Base-by-base conservation (phyloP, 2,888 invertebrate genomes). In the Drosophila barbarae region DNA sequence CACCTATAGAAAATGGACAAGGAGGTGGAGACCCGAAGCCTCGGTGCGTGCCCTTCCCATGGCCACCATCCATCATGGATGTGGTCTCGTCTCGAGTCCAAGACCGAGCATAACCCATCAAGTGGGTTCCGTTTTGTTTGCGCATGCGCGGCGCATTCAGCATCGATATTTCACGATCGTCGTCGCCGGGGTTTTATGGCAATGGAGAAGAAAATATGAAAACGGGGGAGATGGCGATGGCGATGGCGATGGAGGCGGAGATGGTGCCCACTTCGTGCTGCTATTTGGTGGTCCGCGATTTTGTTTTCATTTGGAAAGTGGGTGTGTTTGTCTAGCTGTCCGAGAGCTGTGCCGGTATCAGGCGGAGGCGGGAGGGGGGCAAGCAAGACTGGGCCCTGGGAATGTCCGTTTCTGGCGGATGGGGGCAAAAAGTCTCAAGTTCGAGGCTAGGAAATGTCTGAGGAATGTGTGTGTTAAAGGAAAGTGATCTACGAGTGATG, bases 281-380 rank as follows among this genome's bases (percentile, higher is more conserved):
- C 73, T 77, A 77, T 77, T 78, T 72, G 76, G 50, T 63, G 69
- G 78, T 78, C 78, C 64, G 71, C 52, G 73, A 68, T 74, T 84
- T 84, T 81, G 82, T 84, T 81, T 73, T 76, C 74, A 66, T 81
- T 79, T 79, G 60, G 79, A 79, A 79, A 79, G 79, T 81, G 84
- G 72, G 73, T 83, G 53, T 57, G 41, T 50, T 61, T 65, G 59
- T 54, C 51, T 63, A 60, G 59, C 59, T 61, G 63, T 61, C 63
- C 50, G 32, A 15, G 32, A 23, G 28, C 44, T 12, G 23, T 23
- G 23, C 23, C 21, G 44, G 35, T 38, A 49, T 41, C 35, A 38
- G 13, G 35, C 8, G 15, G 10, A 18, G 18, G 18, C 12, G 13
- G 23, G 5, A 13, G 8, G 26, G n/a, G 39, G 18, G 10, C 4